Base-by-base conservation (phyloP, 2,797 vertebrate genomes). In the Podarcis lilfordi region DNA sequence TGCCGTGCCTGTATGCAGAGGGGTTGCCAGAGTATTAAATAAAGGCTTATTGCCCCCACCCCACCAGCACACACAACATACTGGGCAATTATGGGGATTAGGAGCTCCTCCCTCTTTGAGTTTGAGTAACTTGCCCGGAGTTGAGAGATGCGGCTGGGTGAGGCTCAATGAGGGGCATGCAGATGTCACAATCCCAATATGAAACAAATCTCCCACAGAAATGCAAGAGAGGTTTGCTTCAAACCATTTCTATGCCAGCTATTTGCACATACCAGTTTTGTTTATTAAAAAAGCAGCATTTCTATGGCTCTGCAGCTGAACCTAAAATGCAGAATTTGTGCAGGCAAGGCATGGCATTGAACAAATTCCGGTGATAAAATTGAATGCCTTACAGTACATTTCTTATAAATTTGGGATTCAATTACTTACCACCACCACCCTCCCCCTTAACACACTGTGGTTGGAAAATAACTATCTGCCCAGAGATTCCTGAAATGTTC, bases 401-500 rank as follows among this genome's bases (percentile, higher is more conserved):
- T 32, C 9, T 32, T 81, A 43, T 23, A 71, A 23, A 71, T 43
- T 25, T 25, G 71, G 59, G 45, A 81, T 74, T 61, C 68, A 64
- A 43, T 80, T 45, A 27, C 37, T 76, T 87, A 23, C 82, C 66
- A 82, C 27, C 72, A 23, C 82, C 66, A 82, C n/a, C 76, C 82
- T 88, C 59, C 32, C 66, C 8, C 13, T 29, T 3, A 32, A 27
- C 43, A 68, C 77, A 80, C 74, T 87, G 50, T n/a, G 86, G 79
- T 80, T 87, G 27, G 19, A 75, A 75, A 37, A 55, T 55, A 55
- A 55, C 50, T 55, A 68, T 81, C 35, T 81, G 61, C 35, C 61
- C 35, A 27, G 23, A 80, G 66, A 72, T 59, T 80, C 45, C 66
- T 72, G 40, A 80, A 86, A 86, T 59, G 45, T 88, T 91, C 89